Evolutionary conservation across 2,888 invertebrate genomes (phyloP).

Genomic region (Epinotia nisella): DNA sequence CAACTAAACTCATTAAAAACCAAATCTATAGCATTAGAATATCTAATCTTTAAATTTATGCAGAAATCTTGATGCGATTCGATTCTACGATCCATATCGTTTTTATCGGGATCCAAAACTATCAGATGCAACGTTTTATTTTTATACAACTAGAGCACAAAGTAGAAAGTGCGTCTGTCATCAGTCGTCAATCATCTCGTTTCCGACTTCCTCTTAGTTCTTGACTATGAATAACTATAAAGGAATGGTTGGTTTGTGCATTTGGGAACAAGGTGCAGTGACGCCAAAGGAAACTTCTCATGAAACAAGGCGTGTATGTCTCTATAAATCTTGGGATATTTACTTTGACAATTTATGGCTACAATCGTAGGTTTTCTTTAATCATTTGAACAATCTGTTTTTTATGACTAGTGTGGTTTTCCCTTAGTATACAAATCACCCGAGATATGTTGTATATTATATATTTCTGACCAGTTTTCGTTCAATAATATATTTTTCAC

Average conservation of each 20-base stretch:
- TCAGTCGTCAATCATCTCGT: conserved; percentile 38
- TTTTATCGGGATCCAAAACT: conserved; percentile 11
- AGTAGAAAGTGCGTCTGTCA: conserved; percentile 41
- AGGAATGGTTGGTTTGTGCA: conserved; percentile 16
- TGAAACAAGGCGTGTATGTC: background rate
- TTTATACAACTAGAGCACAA: conserved; percentile 24
- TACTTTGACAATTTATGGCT: background rate
- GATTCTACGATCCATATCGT: conserved; percentile 11
- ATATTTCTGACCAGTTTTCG: background rate
- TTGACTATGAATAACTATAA: conserved; percentile 21
- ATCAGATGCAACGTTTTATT: conserved; percentile 14
- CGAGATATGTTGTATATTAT: background rate
- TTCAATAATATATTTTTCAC: too few species aligned
- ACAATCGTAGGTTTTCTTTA: background rate
- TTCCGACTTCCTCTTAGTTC: conserved; percentile 32
- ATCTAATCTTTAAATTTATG: conserved; percentile 9
- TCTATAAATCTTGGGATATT: background rate
- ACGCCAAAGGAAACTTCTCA: background rate
- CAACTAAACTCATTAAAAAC: background rate
- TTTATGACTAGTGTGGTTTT: background rate
- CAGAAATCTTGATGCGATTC: conserved; percentile 19
- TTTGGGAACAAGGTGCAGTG: conserved; percentile 3
- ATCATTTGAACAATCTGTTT: background rate
- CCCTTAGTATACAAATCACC: background rate
- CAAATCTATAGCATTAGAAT: background rate